Evolutionary conservation across 2,113 vertebrate genomes (phyloP), one percentile per base, ranked within the genome.

Genomic region (Trogon melanurus): DNA sequence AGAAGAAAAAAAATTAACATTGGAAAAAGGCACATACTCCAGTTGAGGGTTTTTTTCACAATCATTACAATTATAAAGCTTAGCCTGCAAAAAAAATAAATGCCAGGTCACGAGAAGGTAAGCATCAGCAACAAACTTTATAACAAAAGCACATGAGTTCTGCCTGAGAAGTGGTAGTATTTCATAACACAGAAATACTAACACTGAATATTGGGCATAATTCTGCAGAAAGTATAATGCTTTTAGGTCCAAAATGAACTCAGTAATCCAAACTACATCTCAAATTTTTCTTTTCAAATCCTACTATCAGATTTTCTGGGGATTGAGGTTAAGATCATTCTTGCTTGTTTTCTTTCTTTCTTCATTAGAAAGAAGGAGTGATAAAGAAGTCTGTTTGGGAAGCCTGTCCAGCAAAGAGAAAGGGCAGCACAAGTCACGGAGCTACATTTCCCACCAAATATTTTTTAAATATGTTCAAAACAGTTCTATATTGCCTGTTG

Each of bases 1-100:
- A 76, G 6, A 3, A 5, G 7, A 1, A 4, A 13, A 48, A 4
- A 18, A 45, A 34, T 65, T 67, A 7, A 0, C 6, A 29, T 7
- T 67, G 9, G 11, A 36, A 38, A 72, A 70, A 54, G 18, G 4
- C 4, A 66, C n/a, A 48, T 25, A 16, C 10, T 78, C 0, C 1
- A 71, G 8, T 65, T 58, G 3, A 62, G 41, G 36, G 7, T 44
- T 4, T 41, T 85, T 83, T 88, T 71, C 51, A 44, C 22, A 67
- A 10, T 2, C 6, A 9, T 50, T 89, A 64, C 13, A 56, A 23
- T 34, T 20, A 57, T 15, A 47, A 91, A 84, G 3, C 18, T 90
- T 83, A 84, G 3, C 4, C 32, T 62, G 27, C 25, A 89, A 89
- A 36, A 36, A 93, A 93, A 34, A 34, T 0, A 90, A 45, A 65